phyloP scores from a whole-genome alignment of 2,797 vertebrate genomes.

The Phalloptychus januarius region DNA sequence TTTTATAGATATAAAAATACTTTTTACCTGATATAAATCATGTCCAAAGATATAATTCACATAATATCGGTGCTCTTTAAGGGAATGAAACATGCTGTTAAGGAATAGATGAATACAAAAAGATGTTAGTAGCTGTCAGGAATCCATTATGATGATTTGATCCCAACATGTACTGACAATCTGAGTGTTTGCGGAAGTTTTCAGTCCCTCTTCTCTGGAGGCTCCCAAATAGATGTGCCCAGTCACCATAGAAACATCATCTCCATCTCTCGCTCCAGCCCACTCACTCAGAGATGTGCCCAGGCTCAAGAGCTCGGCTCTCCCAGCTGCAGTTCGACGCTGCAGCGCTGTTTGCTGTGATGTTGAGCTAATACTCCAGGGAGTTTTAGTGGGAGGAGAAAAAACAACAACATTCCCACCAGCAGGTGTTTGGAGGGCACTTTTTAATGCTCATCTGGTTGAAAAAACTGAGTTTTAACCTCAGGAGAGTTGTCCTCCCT shows the following conservation, averaged over 20 bases:
- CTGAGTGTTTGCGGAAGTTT: slow-evolving; percentile 38
- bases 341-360: slow-evolving; percentile 43
- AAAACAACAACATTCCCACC: slow-evolving; percentile 44
- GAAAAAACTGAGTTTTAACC: slow-evolving; percentile 12
- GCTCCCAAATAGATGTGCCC: slow-evolving; percentile 40
- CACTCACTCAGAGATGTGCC: slow-evolving; percentile 63
- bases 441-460: slow-evolving; percentile 17
- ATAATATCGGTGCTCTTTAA: neutral
- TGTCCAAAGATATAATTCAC: neutral
- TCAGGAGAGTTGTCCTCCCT: slow-evolving; percentile 5
- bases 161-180: neutral
- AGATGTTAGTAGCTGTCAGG: neutral
- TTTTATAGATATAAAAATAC: neutral
- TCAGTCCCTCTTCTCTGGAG: slow-evolving; percentile 35
- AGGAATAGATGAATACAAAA: neutral
- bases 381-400: slow-evolving; percentile 22
- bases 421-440: slow-evolving; percentile 38
- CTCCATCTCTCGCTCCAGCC: slow-evolving; percentile 65
- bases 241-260: slow-evolving; percentile 77
- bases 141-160: neutral
- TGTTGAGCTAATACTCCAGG: slow-evolving; percentile 46
- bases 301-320: slow-evolving; percentile 59
- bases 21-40: neutral
- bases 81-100: neutral
- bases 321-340: slow-evolving; percentile 57